Percentiles rank a stretch among this genome's conserved stretches.
These are phyloP conservation scores for Coleophora deauratella DNA, from an alignment of 2,888 invertebrate species.

Conservation along the genomic window DNA sequence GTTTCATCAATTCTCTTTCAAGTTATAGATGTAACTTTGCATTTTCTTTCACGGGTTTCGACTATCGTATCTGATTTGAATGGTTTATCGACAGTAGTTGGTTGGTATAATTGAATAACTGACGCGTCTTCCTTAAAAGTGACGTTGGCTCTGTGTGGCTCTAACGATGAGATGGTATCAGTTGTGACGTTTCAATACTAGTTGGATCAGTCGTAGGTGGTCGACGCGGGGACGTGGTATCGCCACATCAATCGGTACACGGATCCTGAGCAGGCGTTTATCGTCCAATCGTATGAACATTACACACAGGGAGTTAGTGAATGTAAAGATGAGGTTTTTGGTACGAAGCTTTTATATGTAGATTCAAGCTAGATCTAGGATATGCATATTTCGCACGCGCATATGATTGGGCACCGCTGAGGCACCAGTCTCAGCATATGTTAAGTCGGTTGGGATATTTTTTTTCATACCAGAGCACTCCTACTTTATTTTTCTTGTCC, in stretches of 20 bases:
- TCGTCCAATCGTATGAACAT: constrained; percentile 34
- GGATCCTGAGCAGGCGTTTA: constrained; percentile 6
- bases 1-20: constrained; percentile 22
- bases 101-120: constrained; percentile 66
- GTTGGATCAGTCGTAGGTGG: constrained; percentile 40
- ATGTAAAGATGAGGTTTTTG: constrained; percentile 21
- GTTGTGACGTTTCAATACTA: constrained; percentile 67
- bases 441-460: no score
- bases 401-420: no score
- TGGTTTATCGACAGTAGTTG: constrained; percentile 1
- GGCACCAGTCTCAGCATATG: no score
- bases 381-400: no score
- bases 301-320: constrained; percentile 6
- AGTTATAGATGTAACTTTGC: constrained; percentile 30
- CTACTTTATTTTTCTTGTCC: no score
- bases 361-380: no score
- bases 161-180: constrained; percentile 68
- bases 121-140: constrained; percentile 44
- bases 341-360: no score
- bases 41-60: constrained; percentile 12
- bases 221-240: constrained; percentile 20
- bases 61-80: no score
- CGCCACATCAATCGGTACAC: constrained; percentile 17
- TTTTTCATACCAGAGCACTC: no score
- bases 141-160: constrained; percentile 34